Percentiles rank a stretch among this genome's conserved stretches.
Conservation (phyloP, 2,888 invertebrate species). For the Watsonalla cultraria region DNA sequence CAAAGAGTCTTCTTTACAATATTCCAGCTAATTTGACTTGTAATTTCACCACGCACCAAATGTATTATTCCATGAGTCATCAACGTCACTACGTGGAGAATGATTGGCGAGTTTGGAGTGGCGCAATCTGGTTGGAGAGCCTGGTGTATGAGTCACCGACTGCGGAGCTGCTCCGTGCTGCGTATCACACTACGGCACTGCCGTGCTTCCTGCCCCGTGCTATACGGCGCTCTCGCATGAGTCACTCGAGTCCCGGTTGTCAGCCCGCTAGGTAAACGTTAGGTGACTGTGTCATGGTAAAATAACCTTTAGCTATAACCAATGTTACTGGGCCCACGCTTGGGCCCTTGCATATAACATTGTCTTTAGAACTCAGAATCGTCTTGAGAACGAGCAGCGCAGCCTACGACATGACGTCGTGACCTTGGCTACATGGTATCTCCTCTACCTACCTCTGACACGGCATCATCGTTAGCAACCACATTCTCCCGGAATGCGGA, state of each 20-base stretch:
- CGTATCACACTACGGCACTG: constrained; percentile 25
- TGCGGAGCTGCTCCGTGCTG: constrained; percentile 31
- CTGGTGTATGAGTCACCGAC: constrained; percentile 35
- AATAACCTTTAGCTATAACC: constrained; percentile 32
- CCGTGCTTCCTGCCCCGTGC: constrained; percentile 36
- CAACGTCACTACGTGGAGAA: constrained; percentile 53
- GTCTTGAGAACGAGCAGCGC: constrained; percentile 23
- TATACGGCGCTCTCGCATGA: constrained; percentile 43
- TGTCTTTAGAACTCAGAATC: constrained; percentile 62
- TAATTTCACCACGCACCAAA: constrained; percentile 65
- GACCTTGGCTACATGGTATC: not conserved
- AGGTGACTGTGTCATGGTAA: constrained; percentile 55
- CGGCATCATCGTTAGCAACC: constrained; percentile 10
- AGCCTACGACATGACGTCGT: constrained; percentile 17
- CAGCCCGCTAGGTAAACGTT: constrained; percentile 75
- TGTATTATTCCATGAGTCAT: constrained; percentile 78
- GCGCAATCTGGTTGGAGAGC: constrained; percentile 45
- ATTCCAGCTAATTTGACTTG: constrained; percentile 46
- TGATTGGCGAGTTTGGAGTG: constrained; percentile 44
- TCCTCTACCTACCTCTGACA: not conserved
- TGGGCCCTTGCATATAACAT: constrained; percentile 56
- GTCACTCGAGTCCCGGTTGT: constrained; percentile 59
- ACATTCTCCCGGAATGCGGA: constrained; percentile 13
- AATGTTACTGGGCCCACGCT: constrained; percentile 36
- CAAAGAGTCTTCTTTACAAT: constrained; percentile 37